Evolutionary conservation across 2,888 invertebrate genomes (phyloP), one percentile per base, ranked within the genome.

Genomic region (Eupithecia subfuscata): DNA sequence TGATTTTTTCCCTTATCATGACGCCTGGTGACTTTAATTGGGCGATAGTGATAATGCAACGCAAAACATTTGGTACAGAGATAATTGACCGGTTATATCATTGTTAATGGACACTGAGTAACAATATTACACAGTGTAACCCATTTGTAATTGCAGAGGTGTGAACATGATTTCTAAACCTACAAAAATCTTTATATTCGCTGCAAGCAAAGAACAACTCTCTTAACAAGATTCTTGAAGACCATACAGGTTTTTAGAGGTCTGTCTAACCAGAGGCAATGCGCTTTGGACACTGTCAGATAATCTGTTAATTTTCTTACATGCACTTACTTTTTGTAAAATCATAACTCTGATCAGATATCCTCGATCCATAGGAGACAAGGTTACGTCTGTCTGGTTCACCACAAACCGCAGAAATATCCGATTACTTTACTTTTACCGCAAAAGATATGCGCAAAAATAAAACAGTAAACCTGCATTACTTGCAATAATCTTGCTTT

Each of bases 401-500:
- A 45, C 78, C 79, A 64, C 79, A 77, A 71, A 73, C 75, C 76
- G 63, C 76, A 75, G 30, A 64, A 71, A 65, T 45, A 78, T 79
- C 74, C 18, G 48, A 71, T 78, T 77, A 77, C 77, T 37, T 67
- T 11, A 40, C 43, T 14, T n/a, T 37, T 65, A 65, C 12, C 65
- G 14, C 30, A 30, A n/a, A 30, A 0, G 8, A 9, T 37, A 37
- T 65, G 9, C 18, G n/a, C 37, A 65, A 65, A 30, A 18, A 65
- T 18, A 37, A 65, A 9, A 65, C 65, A 37, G 37, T 37, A 40
- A 40, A 43, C 43, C 14, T 40, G 40, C 11, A 40, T 40, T 11
- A 40, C 40, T 11, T 40, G 40, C 40, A 8, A 6, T 40, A 40
- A 40, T 34, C 40, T 67, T 67, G 40, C 65, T 89, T 88, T 8